A percentile compares a stretch with the other conserved stretches of the same genome.
Conservation (phyloP, 2,888 invertebrate species). For the Meiosimyza decipiens region DNA sequence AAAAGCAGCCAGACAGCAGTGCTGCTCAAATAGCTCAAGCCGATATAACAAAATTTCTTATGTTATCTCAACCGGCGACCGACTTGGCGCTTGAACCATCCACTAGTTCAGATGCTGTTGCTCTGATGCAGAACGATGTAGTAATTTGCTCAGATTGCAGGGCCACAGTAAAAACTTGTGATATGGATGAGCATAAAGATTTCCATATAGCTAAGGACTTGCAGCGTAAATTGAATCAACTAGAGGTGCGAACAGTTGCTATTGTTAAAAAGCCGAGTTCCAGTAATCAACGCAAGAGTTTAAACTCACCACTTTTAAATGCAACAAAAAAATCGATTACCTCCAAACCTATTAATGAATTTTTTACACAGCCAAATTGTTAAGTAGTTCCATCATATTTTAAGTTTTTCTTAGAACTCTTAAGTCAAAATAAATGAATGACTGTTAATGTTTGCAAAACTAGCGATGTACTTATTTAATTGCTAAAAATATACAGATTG, state of each 20-base stretch:
- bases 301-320: constrained; percentile 30
- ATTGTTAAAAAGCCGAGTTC: constrained; percentile 43
- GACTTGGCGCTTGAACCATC: constrained; percentile 9
- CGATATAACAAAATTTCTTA: constrained; percentile 57
- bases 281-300: constrained; percentile 26
- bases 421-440: too few relatives aligned
- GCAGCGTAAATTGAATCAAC: constrained; percentile 64
- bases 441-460: too few relatives aligned
- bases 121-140: constrained; percentile 47
- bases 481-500: too few relatives aligned
- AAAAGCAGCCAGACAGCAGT: constrained; percentile 27
- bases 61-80: constrained; percentile 14
- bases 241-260: constrained; percentile 52
- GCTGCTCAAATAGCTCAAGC: constrained; percentile 29
- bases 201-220: constrained; percentile 86
- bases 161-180: constrained; percentile 71
- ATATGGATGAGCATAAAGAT: constrained; percentile 81
- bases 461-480: too few relatives aligned
- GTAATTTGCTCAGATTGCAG: constrained; percentile 77
- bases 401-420: not conserved
- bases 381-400: constrained; percentile 9
- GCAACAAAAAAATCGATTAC: constrained; percentile 8
- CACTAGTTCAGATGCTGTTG: constrained; percentile 4
- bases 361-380: constrained; percentile 53
- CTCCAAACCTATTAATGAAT: constrained; percentile 54